Conservation (phyloP, 2,113 vertebrate species). For the Dasyurus viverrinus region DNA sequence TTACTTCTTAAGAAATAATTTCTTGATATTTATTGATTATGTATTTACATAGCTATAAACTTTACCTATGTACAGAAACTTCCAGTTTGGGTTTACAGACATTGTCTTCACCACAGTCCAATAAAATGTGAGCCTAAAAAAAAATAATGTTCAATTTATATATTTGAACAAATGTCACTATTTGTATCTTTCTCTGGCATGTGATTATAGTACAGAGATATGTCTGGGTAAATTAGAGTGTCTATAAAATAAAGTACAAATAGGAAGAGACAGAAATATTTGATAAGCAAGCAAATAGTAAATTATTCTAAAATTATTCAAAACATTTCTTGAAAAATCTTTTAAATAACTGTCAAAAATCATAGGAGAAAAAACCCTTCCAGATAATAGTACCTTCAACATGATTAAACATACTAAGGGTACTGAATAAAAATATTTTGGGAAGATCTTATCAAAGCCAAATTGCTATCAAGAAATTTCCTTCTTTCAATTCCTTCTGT, state of each 20-base stretch:
- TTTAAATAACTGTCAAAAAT: neutral
- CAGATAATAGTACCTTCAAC: neutral
- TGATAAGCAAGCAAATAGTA: neutral
- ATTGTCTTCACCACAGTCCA: slow-evolving; percentile 97
- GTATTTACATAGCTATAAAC: slow-evolving; percentile 12
- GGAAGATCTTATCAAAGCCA: neutral
- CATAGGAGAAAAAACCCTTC: neutral
- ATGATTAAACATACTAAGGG: neutral
- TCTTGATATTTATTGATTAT: neutral
- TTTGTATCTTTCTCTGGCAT: neutral
- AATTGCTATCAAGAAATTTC: neutral
- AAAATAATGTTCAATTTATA: slow-evolving; percentile 49
- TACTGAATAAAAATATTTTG: neutral
- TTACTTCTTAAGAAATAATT: slow-evolving; percentile 14
- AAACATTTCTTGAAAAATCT: neutral
- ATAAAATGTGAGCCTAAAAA: slow-evolving; percentile 92
- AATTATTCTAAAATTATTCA: neutral
- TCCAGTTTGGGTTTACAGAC: slow-evolving; percentile 95
- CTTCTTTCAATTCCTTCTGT: neutral
- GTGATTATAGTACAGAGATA: neutral
- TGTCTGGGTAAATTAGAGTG: neutral
- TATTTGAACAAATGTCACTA: neutral
- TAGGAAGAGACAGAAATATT: neutral
- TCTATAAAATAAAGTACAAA: neutral
- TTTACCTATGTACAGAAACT: slow-evolving; percentile 91